phyloP scores from a whole-genome alignment of 1,140 invertebrate genomes.

The Thaumatotibia leucotreta region DNA sequence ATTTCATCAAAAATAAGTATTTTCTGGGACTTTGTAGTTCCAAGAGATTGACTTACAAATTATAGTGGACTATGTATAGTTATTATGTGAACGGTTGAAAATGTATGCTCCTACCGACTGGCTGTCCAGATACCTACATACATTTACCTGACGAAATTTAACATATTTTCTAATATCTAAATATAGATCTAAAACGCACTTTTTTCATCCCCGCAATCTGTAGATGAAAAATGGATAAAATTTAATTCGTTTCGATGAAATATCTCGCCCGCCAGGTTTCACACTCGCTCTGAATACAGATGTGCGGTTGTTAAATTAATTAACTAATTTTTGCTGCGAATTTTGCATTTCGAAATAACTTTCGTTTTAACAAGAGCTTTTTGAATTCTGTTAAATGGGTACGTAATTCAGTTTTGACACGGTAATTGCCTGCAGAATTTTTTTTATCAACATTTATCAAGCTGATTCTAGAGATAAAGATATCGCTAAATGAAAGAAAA shows the following conservation, averaged over 20 bases:
- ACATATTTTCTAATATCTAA: not conserved
- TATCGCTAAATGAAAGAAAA: not conserved
- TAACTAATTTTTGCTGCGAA: constrained; percentile 8
- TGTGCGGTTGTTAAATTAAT: constrained; percentile 9
- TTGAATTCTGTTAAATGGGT: not conserved
- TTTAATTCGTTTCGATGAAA: constrained; percentile 13
- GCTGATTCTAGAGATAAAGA: too few species aligned
- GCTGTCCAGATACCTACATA: too few species aligned
- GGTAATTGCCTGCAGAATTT: not conserved
- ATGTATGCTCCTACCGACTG: too few species aligned
- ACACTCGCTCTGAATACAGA: constrained; percentile 2
- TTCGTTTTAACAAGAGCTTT: constrained; percentile 1
- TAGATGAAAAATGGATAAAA: constrained; percentile 3
- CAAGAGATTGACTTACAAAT: too few species aligned
- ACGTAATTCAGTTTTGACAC: not conserved
- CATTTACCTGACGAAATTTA: too few species aligned
- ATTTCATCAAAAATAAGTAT: too few species aligned
- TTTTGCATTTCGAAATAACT: not conserved
- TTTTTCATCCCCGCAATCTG: not conserved
- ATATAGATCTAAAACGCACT: not conserved
- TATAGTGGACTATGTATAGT: too few species aligned
- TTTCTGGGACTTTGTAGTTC: too few species aligned
- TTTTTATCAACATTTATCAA: not conserved
- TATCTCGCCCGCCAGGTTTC: not conserved
- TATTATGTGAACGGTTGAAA: too few species aligned